phyloP scores from a whole-genome alignment of 2,797 vertebrate species.

The Leucoraja ocellata region DNA sequence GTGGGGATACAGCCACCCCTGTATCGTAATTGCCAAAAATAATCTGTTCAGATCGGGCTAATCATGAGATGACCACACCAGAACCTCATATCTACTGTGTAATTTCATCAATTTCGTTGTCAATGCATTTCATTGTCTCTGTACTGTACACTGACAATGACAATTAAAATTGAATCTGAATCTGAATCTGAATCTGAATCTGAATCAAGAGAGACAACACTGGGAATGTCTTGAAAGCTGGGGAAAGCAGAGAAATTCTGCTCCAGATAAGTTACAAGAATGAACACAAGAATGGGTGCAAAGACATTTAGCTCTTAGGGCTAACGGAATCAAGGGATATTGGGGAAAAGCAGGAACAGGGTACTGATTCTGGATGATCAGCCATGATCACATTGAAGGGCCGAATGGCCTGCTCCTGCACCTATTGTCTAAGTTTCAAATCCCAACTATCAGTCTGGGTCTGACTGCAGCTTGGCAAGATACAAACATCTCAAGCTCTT shows the following conservation, averaged over 20 bases:
- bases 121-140: too few relatives aligned
- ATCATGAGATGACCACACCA: slow-evolving; percentile 11
- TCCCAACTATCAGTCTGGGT: not conserved
- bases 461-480: not conserved
- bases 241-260: not conserved
- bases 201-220: not conserved
- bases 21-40: slow-evolving; percentile 12
- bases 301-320: too few relatives aligned
- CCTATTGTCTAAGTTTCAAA: too few relatives aligned
- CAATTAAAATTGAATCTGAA: too few relatives aligned
- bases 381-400: too few relatives aligned
- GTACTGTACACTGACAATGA: too few relatives aligned
- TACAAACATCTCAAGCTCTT: not conserved
- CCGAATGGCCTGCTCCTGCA: too few relatives aligned
- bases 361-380: too few relatives aligned
- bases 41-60: slow-evolving; percentile 19
- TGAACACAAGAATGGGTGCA: not conserved
- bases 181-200: too few relatives aligned
- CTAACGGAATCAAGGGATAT: too few relatives aligned
- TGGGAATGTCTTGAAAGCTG: slow-evolving; percentile 15
- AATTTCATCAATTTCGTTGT: too few relatives aligned
- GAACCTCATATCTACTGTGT: not conserved
- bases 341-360: too few relatives aligned
- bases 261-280: not conserved
- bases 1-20: slow-evolving; percentile 21